Conservation (phyloP, 1,140 invertebrate genomes). For the Neomicropteryx cornuta region DNA sequence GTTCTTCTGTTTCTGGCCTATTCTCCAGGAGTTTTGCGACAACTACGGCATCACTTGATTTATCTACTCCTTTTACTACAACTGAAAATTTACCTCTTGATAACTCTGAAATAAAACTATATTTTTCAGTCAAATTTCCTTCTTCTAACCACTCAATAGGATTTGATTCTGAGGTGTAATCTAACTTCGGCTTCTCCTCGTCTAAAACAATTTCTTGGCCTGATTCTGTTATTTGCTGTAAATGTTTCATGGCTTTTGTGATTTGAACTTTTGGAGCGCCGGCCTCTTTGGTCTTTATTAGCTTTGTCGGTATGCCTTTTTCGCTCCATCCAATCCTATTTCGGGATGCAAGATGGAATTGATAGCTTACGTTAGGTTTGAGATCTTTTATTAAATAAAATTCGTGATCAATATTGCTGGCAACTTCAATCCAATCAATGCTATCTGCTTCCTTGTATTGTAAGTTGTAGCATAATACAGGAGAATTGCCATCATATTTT, state of each 20-base stretch:
- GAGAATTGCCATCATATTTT: slow-evolving; percentile 70
- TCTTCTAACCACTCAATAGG: slow-evolving; percentile 62
- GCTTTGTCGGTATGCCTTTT: slow-evolving; percentile 59
- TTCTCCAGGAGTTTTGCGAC: slow-evolving; percentile 71
- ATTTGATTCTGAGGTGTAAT: slow-evolving; percentile 63
- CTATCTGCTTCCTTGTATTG: slow-evolving; percentile 69
- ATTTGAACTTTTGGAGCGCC: slow-evolving; percentile 61
- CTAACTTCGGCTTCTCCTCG: slow-evolving; percentile 49
- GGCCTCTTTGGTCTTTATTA: slow-evolving; percentile 53
- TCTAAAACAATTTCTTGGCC: slow-evolving; percentile 59
- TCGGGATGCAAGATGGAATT: slow-evolving; percentile 77
- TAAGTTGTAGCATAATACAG: slow-evolving; percentile 73
- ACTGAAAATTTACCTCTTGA: slow-evolving; percentile 75
- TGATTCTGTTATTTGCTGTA: slow-evolving; percentile 72
- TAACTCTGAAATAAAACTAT: slow-evolving; percentile 75
- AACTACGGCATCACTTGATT: slow-evolving; percentile 55
- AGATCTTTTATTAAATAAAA: slow-evolving; percentile 78
- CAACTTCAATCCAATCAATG: slow-evolving; percentile 76
- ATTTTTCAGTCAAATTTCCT: slow-evolving; percentile 54
- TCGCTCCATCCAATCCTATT: slow-evolving; percentile 93
- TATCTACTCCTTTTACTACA: slow-evolving; percentile 73
- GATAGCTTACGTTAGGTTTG: slow-evolving; percentile 66
- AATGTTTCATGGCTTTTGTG: slow-evolving; percentile 68
- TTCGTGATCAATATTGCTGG: slow-evolving; percentile 87
- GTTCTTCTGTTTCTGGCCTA: slow-evolving; percentile 50